A percentile compares a stretch with the other conserved stretches of the same genome.
Conservation (phyloP, 2,888 invertebrate genomes). For the Drosophila putrida region DNA sequence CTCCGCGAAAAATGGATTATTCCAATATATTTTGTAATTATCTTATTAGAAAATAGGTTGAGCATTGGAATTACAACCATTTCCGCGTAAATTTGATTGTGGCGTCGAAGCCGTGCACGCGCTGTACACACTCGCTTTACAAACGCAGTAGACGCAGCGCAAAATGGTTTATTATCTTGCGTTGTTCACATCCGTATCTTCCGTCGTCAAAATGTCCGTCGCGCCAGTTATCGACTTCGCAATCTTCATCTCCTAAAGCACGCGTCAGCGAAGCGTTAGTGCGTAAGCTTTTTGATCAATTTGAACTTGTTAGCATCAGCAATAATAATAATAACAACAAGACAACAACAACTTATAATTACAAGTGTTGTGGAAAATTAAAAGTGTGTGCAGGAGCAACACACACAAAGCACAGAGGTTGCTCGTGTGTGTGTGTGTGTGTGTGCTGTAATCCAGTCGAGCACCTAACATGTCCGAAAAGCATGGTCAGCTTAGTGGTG, state of each 20-base stretch:
- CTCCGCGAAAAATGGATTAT: constrained; percentile 72
- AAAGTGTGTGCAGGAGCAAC: constrained; percentile 41
- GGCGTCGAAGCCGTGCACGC: constrained; percentile 17
- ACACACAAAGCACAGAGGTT: constrained; percentile 23
- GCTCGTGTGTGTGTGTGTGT: constrained; percentile 36
- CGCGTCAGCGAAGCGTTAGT: constrained; percentile 46
- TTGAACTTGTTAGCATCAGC: constrained; percentile 26
- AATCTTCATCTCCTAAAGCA: constrained; percentile 80
- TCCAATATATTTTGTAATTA: constrained; percentile 66
- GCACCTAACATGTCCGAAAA: constrained; percentile 84
- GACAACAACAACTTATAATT: constrained; percentile 38
- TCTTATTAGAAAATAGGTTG: constrained; percentile 58
- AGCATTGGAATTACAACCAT: constrained; percentile 30
- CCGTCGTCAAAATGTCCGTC: constrained; percentile 73
- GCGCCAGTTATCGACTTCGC: constrained; percentile 79
- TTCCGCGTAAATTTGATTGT: constrained; percentile 13
- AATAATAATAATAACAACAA: constrained; percentile 27
- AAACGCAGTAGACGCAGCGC: constrained; percentile 23
- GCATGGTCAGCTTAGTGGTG: constrained; percentile 82
- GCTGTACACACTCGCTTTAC: constrained; percentile 27
- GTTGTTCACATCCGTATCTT: constrained; percentile 71
- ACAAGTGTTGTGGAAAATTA: constrained; percentile 30
- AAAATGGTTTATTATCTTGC: constrained; percentile 82
- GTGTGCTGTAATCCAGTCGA: constrained; percentile 30
- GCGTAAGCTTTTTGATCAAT: constrained; percentile 51